These are phyloP conservation scores for Seriola dumerili DNA, from an alignment of 2,113 vertebrate genomes.

Conservation along the genomic window DNA sequence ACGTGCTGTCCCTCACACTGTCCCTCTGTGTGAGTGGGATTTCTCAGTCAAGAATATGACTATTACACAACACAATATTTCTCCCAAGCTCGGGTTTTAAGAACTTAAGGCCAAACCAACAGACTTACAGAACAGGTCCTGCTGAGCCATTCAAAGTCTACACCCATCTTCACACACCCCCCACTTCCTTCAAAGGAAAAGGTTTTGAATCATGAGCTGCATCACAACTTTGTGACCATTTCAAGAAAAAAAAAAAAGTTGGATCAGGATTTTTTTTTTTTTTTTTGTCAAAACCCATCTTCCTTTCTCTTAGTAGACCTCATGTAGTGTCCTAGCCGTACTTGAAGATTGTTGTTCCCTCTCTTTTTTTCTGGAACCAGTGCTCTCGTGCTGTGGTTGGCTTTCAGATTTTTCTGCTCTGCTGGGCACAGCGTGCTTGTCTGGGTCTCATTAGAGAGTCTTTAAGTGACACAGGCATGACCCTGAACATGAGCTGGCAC, in stretches of 20 bases:
- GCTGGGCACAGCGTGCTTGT: slow-evolving; percentile 52
- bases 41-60: slow-evolving; percentile 53
- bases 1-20: slow-evolving; percentile 38
- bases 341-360: slow-evolving; percentile 1
- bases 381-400: slow-evolving; percentile 31
- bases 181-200: slow-evolving; percentile 13
- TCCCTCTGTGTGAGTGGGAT: slow-evolving; percentile 39
- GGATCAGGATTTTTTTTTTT: not conserved
- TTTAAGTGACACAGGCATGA: slow-evolving; percentile 69
- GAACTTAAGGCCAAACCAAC: slow-evolving; percentile 42
- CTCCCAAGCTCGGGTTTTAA: slow-evolving; percentile 45
- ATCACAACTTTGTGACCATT: slow-evolving; percentile 21
- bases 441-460: slow-evolving; percentile 72
- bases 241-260: not conserved
- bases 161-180: slow-evolving; percentile 12
- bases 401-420: slow-evolving; percentile 49
- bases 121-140: slow-evolving; percentile 31
- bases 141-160: slow-evolving; percentile 26
- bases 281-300: not conserved
- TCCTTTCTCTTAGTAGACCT: not conserved
- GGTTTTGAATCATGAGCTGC: slow-evolving; percentile 36
- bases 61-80: slow-evolving; percentile 52
- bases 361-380: slow-evolving; percentile 16
- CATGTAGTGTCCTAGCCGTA: slow-evolving; percentile 11
- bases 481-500: slow-evolving; percentile 72